These are phyloP conservation scores for Opisthograptis luteolata DNA, from an alignment of 2,888 invertebrate species.

Conservation along the genomic window DNA sequence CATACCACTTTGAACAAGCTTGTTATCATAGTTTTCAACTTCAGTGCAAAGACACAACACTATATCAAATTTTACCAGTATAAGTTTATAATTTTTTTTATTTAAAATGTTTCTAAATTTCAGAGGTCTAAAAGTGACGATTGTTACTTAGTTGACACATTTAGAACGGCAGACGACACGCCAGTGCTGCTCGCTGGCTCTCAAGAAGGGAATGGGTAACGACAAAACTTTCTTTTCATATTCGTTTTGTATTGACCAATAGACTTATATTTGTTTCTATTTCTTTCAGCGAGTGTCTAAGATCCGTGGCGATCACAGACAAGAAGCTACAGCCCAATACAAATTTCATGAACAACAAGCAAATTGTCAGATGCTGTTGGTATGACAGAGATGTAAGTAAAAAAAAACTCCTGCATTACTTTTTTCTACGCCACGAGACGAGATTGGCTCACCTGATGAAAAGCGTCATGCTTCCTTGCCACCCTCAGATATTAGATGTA, in stretches of 20 bases:
- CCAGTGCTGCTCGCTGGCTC: constrained; percentile 87
- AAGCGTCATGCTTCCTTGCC: no score
- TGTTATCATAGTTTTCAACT: no score
- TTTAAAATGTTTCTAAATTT: constrained; percentile 3
- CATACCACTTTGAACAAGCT: no score
- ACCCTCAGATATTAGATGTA: no score
- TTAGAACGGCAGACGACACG: constrained; percentile 70
- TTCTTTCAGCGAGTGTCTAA: constrained; percentile 58
- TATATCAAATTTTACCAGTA: not conserved
- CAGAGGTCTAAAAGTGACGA: constrained; percentile 85
- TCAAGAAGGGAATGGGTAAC: constrained; percentile 84
- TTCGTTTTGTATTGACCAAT: no score
- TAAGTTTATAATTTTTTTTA: not conserved
- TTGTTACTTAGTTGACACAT: constrained; percentile 87
- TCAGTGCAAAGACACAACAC: no score
- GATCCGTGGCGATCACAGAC: constrained; percentile 67
- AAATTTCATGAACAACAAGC: constrained; percentile 86
- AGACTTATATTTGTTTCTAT: not conserved
- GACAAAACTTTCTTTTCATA: no score
- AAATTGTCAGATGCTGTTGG: constrained; percentile 88
- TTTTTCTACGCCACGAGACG: no score
- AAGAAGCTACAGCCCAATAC: constrained; percentile 81
- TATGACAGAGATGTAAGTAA: constrained; percentile 85
- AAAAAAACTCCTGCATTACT: no score
- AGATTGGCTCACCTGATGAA: no score